Base-by-base conservation (phyloP, 2,113 vertebrate species). In the Pelodiscus sinensis region DNA sequence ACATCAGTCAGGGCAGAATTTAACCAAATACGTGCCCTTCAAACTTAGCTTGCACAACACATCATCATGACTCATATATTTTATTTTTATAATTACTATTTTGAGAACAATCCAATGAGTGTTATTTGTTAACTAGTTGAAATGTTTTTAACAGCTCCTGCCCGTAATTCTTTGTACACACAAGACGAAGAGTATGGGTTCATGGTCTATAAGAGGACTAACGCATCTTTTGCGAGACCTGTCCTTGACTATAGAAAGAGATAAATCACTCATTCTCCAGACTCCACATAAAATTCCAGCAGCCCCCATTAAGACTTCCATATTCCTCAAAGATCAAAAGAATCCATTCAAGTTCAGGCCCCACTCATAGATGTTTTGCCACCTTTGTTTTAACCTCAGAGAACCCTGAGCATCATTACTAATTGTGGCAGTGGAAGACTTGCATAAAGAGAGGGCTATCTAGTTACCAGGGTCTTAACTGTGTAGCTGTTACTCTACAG, bases 311-410 rank as follows among this genome's bases (percentile, higher is more conserved):
- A 95, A 92, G 94, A 96, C 90, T 71, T 83, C 44, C 52, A 75
- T 75, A 38, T 14, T 56, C 90, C 84, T 80, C 71, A 62, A 92
- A 84, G 82, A 94, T 92, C 81, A 94, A 86, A 96, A 89, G 93
- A 90, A 90, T 94, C 88, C 57, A 86, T 90, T 96, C 92, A 88
- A 89, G 71, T 88, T 79, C 16, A 93, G 87, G 85, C 96, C 89
- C 96, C 85, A 55, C 93, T 96, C 93, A 58, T 1, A 93, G 95
- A 77, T 94, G 86, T 57, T 93, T 94, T 89, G 90, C 93, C 94
- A 91, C 90, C 93, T 94, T 90, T 92, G 83, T 96, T 96, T 96
- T 95, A 96, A 95, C 94, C 81, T 90, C 79, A 81, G 93, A 87
- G 94, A 96, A 96, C 85, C 93, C 85, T 93, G 93, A 93, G 93